Base-by-base conservation (phyloP, 2,888 invertebrate species). In the Drosophila mimetica region DNA sequence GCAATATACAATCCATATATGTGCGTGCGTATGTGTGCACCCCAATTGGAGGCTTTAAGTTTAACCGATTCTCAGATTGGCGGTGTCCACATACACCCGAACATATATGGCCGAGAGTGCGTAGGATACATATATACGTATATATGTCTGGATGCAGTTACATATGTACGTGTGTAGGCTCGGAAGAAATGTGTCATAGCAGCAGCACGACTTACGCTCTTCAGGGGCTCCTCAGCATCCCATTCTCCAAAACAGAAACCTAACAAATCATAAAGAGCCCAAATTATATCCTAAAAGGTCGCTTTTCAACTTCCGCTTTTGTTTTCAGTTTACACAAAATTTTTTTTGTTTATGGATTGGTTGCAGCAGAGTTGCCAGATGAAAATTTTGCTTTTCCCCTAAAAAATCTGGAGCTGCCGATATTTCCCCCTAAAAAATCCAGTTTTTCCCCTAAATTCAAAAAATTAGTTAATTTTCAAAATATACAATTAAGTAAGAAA, bases 301-400 rank as follows among this genome's bases (percentile, higher is more conserved):
- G 65, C 60, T 57, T 48, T 69, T 50, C 36, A 20, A 72, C 52
- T 76, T 71, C 59, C 48, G 71, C 57, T 54, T 60, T 37, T 34
- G 44, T 54, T 55, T 86, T 65, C 60, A 66, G 64, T 79, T 85
- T 77, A 83, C 83, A 79, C 79, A 79, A 73, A 59, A 50, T 28
- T 73, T 77, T 77, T 82, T 66, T 85, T 80, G 86, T 81, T 66
- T 66, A 64, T 64, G 65, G 63, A 52, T 64, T 64, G 63, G 50
- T 59, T 53, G n/a, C n/a, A n/a, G 22, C 16, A 58, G 58, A 41
- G 57, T 58, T 58, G 59, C 22, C 22, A 22, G 22, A 22, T 22
- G 22, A 22, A 22, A 22, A 22, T 22, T 22, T 22, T 6, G 6
- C 22, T 22, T 22, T 6, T 6, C 22, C 22, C 22, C 22, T 22